Evolutionary conservation across 2,113 vertebrate genomes (phyloP).

Genomic region (Baryphthengus martii): DNA sequence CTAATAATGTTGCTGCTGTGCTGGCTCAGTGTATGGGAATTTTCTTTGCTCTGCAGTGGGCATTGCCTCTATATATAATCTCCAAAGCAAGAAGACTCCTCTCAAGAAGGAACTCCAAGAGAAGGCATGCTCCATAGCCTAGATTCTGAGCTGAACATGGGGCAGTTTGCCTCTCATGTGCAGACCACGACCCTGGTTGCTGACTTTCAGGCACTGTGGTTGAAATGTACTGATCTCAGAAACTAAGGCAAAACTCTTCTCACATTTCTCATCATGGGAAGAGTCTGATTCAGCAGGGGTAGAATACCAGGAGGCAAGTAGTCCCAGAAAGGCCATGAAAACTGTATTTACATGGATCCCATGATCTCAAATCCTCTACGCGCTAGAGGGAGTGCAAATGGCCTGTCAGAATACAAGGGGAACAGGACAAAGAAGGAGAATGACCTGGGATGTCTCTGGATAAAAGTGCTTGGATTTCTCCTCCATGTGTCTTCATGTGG

Average conservation of each 20-base stretch:
- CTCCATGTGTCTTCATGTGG: neutral
- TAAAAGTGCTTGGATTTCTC: neutral
- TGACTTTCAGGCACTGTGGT: neutral
- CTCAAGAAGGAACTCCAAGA: neutral
- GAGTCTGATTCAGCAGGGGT: neutral
- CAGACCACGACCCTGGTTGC: neutral
- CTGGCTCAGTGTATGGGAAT: neutral
- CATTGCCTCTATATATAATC: neutral
- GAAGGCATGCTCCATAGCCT: neutral
- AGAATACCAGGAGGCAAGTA: neutral
- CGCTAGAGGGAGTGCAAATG: neutral
- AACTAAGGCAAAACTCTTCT: neutral
- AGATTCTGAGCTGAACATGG: neutral
- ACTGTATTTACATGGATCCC: neutral
- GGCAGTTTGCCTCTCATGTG: neutral
- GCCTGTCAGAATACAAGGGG: neutral
- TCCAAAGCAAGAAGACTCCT: neutral
- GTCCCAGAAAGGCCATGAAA: neutral
- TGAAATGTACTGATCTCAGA: neutral
- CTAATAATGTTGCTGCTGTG: neutral
- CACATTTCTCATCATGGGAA: neutral
- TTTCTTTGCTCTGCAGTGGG: neutral
- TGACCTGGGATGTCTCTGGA: neutral
- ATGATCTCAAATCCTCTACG: neutral
- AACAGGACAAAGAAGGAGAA: neutral